Evolutionary conservation across 2,113 vertebrate genomes (phyloP).

Genomic region (Oplegnathus fasciatus): DNA sequence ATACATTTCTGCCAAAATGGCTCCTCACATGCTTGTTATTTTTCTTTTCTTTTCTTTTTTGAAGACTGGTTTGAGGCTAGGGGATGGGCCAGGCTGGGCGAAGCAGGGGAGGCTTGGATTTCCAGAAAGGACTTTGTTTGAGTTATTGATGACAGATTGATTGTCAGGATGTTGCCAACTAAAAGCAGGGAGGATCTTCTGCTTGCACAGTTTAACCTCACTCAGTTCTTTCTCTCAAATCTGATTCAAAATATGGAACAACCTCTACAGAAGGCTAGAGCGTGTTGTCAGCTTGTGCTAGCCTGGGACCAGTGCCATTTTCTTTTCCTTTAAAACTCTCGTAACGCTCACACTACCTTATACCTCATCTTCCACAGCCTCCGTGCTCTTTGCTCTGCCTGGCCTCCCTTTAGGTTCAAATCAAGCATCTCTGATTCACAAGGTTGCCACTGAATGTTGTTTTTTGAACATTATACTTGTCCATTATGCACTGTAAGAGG

Average conservation of each 20-base stretch:
- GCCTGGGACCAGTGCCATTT: slow-evolving; percentile 48
- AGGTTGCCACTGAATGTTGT: slow-evolving; percentile 12
- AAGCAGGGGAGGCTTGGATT: slow-evolving; percentile 10
- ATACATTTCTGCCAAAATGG: background rate
- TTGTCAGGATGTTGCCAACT: slow-evolving; percentile 25
- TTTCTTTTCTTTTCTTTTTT: slow-evolving; percentile 1
- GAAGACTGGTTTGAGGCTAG: slow-evolving; percentile 29
- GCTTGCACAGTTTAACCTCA: slow-evolving; percentile 6
- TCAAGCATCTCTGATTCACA: background rate
- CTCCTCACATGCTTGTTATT: background rate
- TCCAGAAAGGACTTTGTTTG: slow-evolving; percentile 5
- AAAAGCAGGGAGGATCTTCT: slow-evolving; percentile 5
- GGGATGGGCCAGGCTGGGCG: slow-evolving; percentile 1
- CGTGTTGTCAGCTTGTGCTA: background rate
- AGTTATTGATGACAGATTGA: slow-evolving; percentile 2
- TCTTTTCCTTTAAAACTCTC: slow-evolving; percentile 18
- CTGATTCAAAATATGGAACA: background rate
- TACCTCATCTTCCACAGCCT: slow-evolving; percentile 40
- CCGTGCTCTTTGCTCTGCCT: slow-evolving; percentile 1
- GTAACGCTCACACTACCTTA: slow-evolving; percentile 17
- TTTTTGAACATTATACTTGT: background rate
- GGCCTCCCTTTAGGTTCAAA: slow-evolving; percentile 30
- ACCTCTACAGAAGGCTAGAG: background rate
- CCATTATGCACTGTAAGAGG: slow-evolving; percentile 32
- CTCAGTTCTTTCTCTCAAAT: slow-evolving; percentile 11